Conservation (phyloP, 2,797 vertebrate genomes). For the Chrysocyon brachyurus region DNA sequence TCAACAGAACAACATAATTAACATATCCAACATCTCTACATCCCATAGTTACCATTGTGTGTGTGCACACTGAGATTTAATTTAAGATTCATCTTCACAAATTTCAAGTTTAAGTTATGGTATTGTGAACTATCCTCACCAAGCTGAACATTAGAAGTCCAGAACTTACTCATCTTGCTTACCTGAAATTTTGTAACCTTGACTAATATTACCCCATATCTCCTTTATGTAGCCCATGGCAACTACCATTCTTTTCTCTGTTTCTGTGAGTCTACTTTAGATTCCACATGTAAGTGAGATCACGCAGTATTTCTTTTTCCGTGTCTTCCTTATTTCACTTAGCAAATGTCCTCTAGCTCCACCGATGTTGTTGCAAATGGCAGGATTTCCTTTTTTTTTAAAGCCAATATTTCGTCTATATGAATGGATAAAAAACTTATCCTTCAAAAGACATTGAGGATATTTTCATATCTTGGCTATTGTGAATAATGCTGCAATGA, state of each 20-base stretch:
- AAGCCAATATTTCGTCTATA: background rate
- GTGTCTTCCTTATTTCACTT: background rate
- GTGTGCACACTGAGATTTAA: background rate
- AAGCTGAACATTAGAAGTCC: background rate
- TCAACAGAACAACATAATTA: background rate
- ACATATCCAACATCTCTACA: background rate
- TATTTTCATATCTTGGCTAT: background rate
- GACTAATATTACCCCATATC: background rate
- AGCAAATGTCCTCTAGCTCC: background rate
- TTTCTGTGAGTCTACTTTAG: background rate
- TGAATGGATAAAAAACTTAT: background rate
- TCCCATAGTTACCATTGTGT: background rate
- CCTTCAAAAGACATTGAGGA: background rate
- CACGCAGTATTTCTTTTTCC: background rate
- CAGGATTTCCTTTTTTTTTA: background rate
- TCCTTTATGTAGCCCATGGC: background rate
- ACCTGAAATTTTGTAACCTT: background rate
- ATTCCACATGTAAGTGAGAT: background rate
- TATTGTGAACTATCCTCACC: background rate
- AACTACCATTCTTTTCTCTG: background rate
- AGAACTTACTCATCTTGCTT: background rate
- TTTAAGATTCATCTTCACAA: background rate
- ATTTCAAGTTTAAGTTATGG: background rate
- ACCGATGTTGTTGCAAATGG: background rate
- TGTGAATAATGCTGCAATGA: background rate